Evolutionary conservation across 37 sponge, comb jelly and placozoan genomes (phyloP).

Genomic region (Tethya wilhelma): DNA sequence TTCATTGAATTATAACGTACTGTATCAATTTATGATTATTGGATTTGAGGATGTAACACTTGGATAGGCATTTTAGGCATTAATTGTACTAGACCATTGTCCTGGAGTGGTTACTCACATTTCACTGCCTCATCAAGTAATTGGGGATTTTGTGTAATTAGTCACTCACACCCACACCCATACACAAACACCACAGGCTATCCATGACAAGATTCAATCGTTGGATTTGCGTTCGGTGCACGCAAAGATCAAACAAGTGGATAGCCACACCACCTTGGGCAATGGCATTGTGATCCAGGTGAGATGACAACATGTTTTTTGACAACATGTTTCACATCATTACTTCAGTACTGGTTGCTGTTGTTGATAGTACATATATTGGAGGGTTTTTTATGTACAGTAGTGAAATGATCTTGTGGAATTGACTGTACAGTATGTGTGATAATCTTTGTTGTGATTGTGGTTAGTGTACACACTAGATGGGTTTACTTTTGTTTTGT

Average conservation of each 20-base stretch:
- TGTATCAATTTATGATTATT: no score
- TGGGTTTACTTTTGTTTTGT: no score
- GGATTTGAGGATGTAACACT: no score
- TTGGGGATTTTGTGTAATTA: no score
- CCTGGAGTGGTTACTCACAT: no score
- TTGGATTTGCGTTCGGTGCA: conserved; percentile 79
- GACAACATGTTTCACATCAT: not conserved
- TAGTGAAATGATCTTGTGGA: not conserved
- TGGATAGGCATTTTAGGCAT: no score
- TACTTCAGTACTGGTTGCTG: not conserved
- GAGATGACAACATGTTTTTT: not conserved
- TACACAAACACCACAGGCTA: no score
- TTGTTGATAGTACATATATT: not conserved
- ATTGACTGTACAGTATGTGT: not conserved
- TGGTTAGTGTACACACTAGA: not conserved
- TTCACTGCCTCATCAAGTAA: no score
- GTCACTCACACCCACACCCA: no score
- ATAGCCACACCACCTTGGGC: conserved; percentile 81
- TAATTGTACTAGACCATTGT: no score
- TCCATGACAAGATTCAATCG: conserved; percentile 90
- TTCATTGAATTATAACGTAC: no score
- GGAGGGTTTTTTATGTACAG: not conserved
- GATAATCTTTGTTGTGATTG: not conserved
- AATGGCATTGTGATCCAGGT: conserved; percentile 93
- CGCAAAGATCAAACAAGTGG: conserved; percentile 92